Base-by-base conservation (phyloP, 1,140 invertebrate species). In the Euborellia annulipes region DNA sequence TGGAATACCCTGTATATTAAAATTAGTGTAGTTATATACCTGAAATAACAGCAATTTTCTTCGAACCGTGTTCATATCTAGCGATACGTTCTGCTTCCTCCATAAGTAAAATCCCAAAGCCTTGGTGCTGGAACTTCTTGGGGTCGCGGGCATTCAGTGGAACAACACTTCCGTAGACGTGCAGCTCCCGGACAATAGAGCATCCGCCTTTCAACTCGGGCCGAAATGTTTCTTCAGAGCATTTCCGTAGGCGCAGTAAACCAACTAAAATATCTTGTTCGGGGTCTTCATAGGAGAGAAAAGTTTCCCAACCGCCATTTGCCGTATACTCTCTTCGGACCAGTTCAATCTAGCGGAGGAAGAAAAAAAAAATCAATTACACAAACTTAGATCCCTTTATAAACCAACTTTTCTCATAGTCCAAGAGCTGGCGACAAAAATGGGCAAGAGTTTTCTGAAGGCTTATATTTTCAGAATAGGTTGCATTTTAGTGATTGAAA, bases 241-340 rank as follows among this genome's bases (percentile, higher is more conserved):
- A 98, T 64, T 96, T 96, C 50, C 96, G 74, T 16, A 99, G 70
- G 39, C 95, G 71, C 11, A 98, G 68, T 16, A 98, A 66, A 14
- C 94, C 96, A 36, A 99, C 83, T 6, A 99, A 66, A 58, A 98
- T 98, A 62, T 99, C 95, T 64, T 95, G 92, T 49, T 89, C 76
- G 0, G 93, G 90, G 68, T 98, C 96, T 69, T 99, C 96, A 58
- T 98, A 99, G 0, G 92, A 86, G 8, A 98, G 65, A 62, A 99
- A 99, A 0, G 93, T 98, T 68, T 99, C 96, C 93, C 94, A 98
- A 0, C 95, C 95, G 36, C 83, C 84, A 62, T 98, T 99, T 0
- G 94, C 95, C 21, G 76, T 73, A 66, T 99, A 99, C 68, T 98
- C 96, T 45, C 95, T 70, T 23, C 95, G 71, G 54, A 99, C 85